These are phyloP conservation scores for Opisthocomus hoazin DNA, from an alignment of 2,113 vertebrate genomes.

Conservation along the genomic window DNA sequence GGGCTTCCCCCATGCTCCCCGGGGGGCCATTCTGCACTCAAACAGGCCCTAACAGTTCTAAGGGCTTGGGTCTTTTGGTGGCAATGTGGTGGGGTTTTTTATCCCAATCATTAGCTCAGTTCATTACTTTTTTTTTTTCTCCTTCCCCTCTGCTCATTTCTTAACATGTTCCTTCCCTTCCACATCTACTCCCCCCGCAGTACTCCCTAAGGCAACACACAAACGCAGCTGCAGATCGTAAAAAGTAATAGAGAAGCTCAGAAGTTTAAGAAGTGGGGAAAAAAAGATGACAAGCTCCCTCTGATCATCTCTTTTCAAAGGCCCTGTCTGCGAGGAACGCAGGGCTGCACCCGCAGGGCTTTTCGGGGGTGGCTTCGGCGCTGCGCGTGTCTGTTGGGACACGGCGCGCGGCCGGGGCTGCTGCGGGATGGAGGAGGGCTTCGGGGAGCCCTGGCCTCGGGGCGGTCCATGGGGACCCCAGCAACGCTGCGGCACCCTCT, in stretches of 20 bases:
- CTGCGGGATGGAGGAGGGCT: neutral
- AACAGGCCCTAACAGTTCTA: constrained; percentile 6
- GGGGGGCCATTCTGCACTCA: constrained; percentile 16
- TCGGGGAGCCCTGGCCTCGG: neutral
- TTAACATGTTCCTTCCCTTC: neutral
- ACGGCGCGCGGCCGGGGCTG: fast-evolving
- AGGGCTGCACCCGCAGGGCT: neutral
- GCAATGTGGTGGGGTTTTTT: neutral
- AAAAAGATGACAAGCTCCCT: constrained; percentile 11
- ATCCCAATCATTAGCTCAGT: neutral
- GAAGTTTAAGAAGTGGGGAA: constrained; percentile 35
- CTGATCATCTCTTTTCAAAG: constrained; percentile 34
- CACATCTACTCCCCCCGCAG: neutral
- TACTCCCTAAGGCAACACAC: constrained; percentile 1
- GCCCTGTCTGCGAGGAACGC: neutral
- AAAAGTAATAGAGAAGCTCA: constrained; percentile 54
- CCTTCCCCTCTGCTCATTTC: neutral
- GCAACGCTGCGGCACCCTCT: neutral
- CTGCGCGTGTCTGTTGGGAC: fast-evolving
- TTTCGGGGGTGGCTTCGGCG: neutral
- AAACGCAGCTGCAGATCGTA: constrained; percentile 9
- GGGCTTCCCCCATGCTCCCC: constrained; percentile 42
- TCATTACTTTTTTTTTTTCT: neutral
- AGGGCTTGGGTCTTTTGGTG: constrained; percentile 17
- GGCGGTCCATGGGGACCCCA: neutral